These are phyloP conservation scores for Ophion costatus DNA, from an alignment of 2,888 invertebrate genomes.

Conservation along the genomic window DNA sequence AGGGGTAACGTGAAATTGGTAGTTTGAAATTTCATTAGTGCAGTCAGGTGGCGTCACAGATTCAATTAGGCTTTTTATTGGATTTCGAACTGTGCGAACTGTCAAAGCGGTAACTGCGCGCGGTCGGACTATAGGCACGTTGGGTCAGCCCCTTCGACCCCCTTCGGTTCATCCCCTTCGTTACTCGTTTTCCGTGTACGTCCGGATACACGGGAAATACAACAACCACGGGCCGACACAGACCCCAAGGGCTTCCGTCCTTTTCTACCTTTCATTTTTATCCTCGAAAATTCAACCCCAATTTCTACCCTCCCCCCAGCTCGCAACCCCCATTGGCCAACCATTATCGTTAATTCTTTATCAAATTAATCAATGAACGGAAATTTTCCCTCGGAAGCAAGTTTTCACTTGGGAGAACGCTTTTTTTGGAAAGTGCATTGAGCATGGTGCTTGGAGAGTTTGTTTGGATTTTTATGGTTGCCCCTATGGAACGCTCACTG, in stretches of 20 bases:
- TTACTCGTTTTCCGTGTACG: constrained; percentile 27
- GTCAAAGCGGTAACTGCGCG: constrained; percentile 80
- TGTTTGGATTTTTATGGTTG: too few species aligned
- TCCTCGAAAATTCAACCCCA: neutral
- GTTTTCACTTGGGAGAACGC: too few species aligned
- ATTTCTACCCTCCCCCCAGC: too few species aligned
- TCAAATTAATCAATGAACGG: too few species aligned
- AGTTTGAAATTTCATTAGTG: constrained; percentile 83
- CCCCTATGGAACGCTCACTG: too few species aligned
- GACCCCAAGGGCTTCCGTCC: neutral
- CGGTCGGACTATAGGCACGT: constrained; percentile 67
- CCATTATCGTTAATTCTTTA: too few species aligned
- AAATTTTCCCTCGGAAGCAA: too few species aligned
- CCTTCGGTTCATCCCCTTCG: constrained; percentile 10
- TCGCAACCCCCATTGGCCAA: too few species aligned
- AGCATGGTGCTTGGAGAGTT: too few species aligned
- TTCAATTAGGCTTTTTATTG: constrained; percentile 83
- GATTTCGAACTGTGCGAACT: constrained; percentile 82
- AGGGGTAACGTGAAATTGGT: constrained; percentile 82
- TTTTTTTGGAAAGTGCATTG: too few species aligned
- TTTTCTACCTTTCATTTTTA: neutral
- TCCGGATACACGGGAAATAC: constrained; percentile 23
- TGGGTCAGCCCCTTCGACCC: neutral
- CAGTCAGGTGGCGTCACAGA: constrained; percentile 83
- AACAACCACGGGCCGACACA: neutral